Evolutionary conservation across 2,797 vertebrate genomes (phyloP).

Genomic region (Megaceryle alcyon): DNA sequence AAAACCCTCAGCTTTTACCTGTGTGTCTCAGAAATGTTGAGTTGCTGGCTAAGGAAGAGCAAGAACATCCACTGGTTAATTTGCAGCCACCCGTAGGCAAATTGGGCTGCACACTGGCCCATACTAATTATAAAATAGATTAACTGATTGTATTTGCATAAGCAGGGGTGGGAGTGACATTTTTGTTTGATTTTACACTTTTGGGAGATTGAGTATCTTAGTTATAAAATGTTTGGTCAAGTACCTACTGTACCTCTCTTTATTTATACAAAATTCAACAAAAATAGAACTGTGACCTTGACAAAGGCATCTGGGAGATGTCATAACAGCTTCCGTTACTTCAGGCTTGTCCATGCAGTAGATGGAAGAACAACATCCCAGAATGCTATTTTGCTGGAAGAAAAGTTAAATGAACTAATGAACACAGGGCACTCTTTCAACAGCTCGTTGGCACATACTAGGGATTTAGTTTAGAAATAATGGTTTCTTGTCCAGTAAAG

Average conservation of each 20-base stretch:
- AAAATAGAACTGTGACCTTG: conserved; percentile 39
- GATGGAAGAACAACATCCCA: conserved; percentile 14
- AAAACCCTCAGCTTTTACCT: neutral
- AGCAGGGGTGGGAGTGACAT: neutral
- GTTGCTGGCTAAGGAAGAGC: neutral
- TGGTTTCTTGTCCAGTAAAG: neutral
- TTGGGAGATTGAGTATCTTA: neutral
- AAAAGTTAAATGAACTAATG: conserved; percentile 28
- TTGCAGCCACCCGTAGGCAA: neutral
- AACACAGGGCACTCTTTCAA: neutral
- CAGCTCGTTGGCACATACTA: neutral
- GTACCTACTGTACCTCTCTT: neutral
- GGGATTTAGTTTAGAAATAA: neutral
- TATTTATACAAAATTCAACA: neutral
- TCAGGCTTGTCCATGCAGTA: neutral
- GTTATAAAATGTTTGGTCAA: neutral
- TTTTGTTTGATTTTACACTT: neutral
- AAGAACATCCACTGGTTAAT: neutral
- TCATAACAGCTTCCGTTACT: conserved; percentile 21
- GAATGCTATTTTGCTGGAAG: neutral
- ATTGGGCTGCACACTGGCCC: neutral
- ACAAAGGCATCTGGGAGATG: neutral
- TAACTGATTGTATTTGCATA: neutral
- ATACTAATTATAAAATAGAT: neutral
- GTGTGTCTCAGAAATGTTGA: neutral